A percentile compares a stretch with the other conserved stretches of the same genome.
phyloP scores from a whole-genome alignment of 2,113 vertebrate species.

The Natator depressus region DNA sequence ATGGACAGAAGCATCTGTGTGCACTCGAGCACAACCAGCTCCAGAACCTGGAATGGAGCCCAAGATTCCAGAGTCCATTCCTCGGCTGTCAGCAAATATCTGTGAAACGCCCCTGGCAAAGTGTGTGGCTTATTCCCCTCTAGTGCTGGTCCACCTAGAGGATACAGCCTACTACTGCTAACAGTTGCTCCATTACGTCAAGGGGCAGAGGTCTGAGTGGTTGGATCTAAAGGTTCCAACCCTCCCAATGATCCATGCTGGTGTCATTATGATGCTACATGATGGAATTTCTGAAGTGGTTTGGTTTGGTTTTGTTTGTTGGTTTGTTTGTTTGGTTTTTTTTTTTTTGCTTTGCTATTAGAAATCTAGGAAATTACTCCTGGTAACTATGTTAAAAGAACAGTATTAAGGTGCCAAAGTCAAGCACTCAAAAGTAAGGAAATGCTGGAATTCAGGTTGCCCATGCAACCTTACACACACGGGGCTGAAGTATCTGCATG shows the following conservation, averaged over 20 bases:
- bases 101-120: neutral
- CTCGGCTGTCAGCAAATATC: neutral
- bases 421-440: neutral
- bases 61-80: neutral
- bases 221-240: neutral
- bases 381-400: neutral
- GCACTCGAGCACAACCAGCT: neutral
- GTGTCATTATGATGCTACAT: neutral
- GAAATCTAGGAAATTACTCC: neutral
- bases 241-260: neutral
- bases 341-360: neutral
- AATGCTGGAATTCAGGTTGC: neutral
- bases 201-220: neutral
- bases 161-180: neutral
- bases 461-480: neutral
- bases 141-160: neutral
- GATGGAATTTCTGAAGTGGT: neutral
- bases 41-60: neutral
- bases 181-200: neutral
- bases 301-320: neutral
- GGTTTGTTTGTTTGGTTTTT: too few relatives aligned
- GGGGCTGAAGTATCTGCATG: neutral
- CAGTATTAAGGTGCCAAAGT: neutral
- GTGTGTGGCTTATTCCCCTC: neutral
- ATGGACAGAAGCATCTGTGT: neutral